Percentiles rank a stretch among this genome's conserved stretches.
Evolutionary conservation across 2,888 invertebrate genomes (phyloP).

Genomic region (Drosophila neoperkinsi): DNA sequence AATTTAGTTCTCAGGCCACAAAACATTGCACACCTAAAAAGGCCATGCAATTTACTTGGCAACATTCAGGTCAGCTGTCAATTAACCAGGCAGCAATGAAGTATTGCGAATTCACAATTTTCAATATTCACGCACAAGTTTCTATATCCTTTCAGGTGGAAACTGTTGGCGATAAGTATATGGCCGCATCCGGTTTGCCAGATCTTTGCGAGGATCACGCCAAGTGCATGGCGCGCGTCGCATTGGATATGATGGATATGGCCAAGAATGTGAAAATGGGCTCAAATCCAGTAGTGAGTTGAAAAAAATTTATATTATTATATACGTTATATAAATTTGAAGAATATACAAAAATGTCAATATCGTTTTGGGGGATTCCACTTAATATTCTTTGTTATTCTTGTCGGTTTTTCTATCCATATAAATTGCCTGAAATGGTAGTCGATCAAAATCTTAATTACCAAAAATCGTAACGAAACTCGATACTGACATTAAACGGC

Average conservation of each 20-base stretch:
- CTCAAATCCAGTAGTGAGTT: constrained; percentile 93
- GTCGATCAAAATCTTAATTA: background rate
- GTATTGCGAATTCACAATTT: constrained; percentile 9
- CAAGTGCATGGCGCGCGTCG: constrained; percentile 94
- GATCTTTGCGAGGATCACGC: constrained; percentile 96
- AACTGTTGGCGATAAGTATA: constrained; percentile 98
- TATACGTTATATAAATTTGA: background rate
- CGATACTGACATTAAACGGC: background rate
- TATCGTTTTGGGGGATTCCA: background rate
- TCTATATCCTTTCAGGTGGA: constrained; percentile 90
- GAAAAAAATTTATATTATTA: background rate
- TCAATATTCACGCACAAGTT: constrained; percentile 5
- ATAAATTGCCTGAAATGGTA: background rate
- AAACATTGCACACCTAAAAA: constrained; percentile 13
- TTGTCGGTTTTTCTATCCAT: background rate
- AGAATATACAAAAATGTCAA: background rate
- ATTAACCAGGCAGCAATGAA: constrained; percentile 15
- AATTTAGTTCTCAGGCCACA: constrained; percentile 34
- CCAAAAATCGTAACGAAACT: background rate
- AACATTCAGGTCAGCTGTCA: constrained; percentile 59
- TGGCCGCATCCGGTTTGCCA: constrained; percentile 98
- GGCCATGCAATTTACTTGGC: constrained; percentile 21
- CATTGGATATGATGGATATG: constrained; percentile 98
- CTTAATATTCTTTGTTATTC: background rate
- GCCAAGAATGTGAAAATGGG: constrained; percentile 95